Conservation (phyloP, 2,888 invertebrate species). For the Tetragnatha montana region DNA sequence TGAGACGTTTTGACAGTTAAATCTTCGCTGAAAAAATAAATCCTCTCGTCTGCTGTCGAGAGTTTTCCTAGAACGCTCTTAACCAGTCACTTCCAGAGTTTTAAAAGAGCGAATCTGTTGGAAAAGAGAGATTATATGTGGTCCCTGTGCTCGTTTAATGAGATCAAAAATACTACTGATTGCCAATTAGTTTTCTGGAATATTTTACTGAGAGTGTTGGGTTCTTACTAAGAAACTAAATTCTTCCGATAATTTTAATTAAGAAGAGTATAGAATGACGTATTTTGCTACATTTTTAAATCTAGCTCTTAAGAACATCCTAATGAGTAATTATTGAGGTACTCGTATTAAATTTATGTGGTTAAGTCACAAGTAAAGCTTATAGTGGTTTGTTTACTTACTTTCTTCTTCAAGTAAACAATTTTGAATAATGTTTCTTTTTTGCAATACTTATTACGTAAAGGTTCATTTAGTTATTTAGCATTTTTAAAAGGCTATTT, state of each 20-base stretch:
- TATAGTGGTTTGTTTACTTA: too few relatives aligned
- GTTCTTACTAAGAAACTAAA: not conserved
- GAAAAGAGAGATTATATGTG: not conserved
- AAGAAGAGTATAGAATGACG: not conserved
- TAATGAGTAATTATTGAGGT: too few relatives aligned
- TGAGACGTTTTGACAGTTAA: conserved; percentile 76
- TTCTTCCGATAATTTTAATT: not conserved
- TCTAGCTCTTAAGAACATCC: too few relatives aligned
- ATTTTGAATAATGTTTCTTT: too few relatives aligned
- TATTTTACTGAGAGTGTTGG: not conserved
- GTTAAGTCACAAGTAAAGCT: too few relatives aligned
- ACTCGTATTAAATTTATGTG: too few relatives aligned
- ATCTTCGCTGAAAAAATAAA: conserved; percentile 20
- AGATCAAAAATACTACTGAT: not conserved
- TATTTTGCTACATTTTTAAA: too few relatives aligned
- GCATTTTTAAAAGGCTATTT: too few relatives aligned
- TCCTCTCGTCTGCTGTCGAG: not conserved
- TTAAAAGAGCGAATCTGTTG: not conserved
- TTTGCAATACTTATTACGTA: too few relatives aligned
- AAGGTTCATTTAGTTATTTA: too few relatives aligned
- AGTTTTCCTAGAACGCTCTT: not conserved
- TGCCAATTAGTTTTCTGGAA: not conserved
- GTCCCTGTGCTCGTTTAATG: not conserved
- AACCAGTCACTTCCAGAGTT: not conserved
- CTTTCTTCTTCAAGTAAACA: too few relatives aligned